Conservation (phyloP, 2,888 invertebrate genomes). For the Meghimatium bilineatum region DNA sequence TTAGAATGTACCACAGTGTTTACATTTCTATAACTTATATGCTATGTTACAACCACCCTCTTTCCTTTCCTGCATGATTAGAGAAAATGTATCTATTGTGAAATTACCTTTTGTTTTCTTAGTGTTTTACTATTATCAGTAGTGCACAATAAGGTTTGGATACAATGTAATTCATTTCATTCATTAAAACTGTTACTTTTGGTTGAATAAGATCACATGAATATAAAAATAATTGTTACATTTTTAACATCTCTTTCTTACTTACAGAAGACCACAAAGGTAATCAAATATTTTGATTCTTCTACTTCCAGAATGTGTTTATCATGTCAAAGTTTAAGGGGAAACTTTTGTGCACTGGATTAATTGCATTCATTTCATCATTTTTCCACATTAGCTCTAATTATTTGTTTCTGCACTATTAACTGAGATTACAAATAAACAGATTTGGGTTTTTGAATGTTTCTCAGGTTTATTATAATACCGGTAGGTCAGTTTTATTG, state of each 20-base stretch:
- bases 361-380: too few species aligned
- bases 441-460: neutral
- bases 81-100: neutral
- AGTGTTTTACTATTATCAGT: neutral
- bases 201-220: neutral
- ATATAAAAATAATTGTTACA: neutral
- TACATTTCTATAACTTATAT: neutral
- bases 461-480: neutral
- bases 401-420: too few species aligned
- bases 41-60: neutral
- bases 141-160: neutral
- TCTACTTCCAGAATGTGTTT: neutral
- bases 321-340: too few species aligned
- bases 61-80: constrained; percentile 16
- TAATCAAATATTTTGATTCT: neutral
- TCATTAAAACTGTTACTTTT: neutral
- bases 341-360: too few species aligned
- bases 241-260: neutral
- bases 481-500: neutral
- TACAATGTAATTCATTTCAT: neutral
- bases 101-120: neutral
- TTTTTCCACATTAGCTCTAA: neutral
- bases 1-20: neutral
- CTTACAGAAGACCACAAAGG: constrained; percentile 7
- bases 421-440: neutral